Evolutionary conservation across 2,113 vertebrate species (phyloP), one percentile per base, ranked within the genome.

Genomic region (Onychostoma macrolepis): DNA sequence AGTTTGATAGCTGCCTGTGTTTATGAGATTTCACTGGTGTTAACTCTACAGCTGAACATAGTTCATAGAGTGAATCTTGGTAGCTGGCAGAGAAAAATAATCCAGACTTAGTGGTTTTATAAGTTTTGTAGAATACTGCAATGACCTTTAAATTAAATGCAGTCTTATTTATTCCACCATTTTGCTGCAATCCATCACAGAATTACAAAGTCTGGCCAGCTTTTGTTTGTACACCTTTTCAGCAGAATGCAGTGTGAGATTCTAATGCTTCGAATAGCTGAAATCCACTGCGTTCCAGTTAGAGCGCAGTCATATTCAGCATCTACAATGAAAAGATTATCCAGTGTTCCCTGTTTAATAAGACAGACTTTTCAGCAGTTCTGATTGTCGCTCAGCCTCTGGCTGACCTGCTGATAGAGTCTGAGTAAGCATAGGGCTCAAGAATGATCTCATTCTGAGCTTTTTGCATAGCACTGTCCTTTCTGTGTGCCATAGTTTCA

Each of bases 361-460:
- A 76, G 21, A 43, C 28, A 71, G 9, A 12, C 9, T 30, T 84
- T 72, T 38, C 33, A 63, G 67, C 28, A 48, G 48, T 4, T 63
- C 11, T 77, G 21, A 30, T 85, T 33, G 21, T 48, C 33, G 24
- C 71, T 63, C 71, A 50, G 33, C 83, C 83, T 75, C 33, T 76
- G 53, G 50, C 26, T 85, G 83, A 77, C 53, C 50, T 53, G 53
- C 69, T 71, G 41, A 71, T 45, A 43, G 72, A 13, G 72, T 75
- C 72, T 33, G 45, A 53, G 26, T 56, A 26, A 78, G n/a, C 48
- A 58, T 19, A 30, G 75, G 75, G 43, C 26, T 78, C 45, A 78
- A 78, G 75, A 53, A 78, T 78, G 45, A 80, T 28, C 78, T 80
- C 78, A 38, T 38, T 80, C 78, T 58, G 30, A 61, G 75, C 75